Evolutionary conservation across 37 sponge, comb jelly and placozoan genomes (phyloP), one percentile per base, ranked within the genome.

Genomic region (Geodia barretti): DNA sequence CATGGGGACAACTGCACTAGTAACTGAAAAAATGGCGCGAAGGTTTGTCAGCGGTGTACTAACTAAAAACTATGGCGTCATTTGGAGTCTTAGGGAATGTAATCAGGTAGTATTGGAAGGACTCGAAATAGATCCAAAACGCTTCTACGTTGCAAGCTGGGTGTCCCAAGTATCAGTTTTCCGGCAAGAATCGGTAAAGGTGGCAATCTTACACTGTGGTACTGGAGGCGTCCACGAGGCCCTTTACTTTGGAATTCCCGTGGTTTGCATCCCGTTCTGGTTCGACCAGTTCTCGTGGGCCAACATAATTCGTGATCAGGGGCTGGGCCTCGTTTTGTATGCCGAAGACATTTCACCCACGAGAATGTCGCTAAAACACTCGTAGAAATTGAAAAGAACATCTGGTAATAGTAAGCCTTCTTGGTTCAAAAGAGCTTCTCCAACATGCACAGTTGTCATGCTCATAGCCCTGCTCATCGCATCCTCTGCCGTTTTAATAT

Each of bases 161-260:
- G 62, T 89, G 5, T 59, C 89, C 0, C 84, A 83, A 62, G 28
- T 30, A 4, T 14, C 78, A 5, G 41, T 89, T 34, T 38, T 89
- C 7, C 60, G 64, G 1, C 89, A 89, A 40, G 14, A 43, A 66
- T 29, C 79, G 8, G 42, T 89, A 11, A 33, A 58, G 19, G 36
- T 83, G 41, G 76, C 84, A 1, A 76, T 83, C 30, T 60, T 89
- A 1, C 89, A 89, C 43, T 64, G 83, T 54, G 89, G 83, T 0
- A 63, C 42, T 2, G 79, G 79, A 31, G 86, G 86, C 1, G 11
- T 86, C 4, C 67, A 77, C 25, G 86, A 86, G 72, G 86, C 86
- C 1, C 54, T 86, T 21, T 43, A 70, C 34, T 43, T 30, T 29
- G 66, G 68, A 62, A 74, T 86, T 20, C 86, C 79, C n/a, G 63